Conservation (phyloP, 1,140 invertebrate genomes). For the Goniozus legneri region DNA sequence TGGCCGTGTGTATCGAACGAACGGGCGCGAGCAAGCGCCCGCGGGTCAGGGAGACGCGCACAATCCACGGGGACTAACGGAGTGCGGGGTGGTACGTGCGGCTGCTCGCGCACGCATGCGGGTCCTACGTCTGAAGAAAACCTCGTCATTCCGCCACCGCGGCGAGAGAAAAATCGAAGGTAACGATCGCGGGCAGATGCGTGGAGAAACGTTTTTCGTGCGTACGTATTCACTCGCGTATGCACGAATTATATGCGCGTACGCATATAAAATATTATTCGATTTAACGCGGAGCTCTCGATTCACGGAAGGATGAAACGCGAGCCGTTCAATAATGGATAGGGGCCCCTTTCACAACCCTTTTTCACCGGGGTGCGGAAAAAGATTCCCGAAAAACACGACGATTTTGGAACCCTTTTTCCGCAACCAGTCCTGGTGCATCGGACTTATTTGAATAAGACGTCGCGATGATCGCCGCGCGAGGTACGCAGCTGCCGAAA, state of each 20-base stretch:
- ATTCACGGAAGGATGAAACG: constrained; percentile 3
- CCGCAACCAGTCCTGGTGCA: too few species aligned
- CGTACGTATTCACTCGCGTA: too few species aligned
- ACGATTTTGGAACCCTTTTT: too few species aligned
- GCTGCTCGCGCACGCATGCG: too few species aligned
- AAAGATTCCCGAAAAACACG: constrained; percentile 21
- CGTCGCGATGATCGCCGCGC: constrained; percentile 13
- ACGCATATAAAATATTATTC: too few species aligned
- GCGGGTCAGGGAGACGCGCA: constrained; percentile 6
- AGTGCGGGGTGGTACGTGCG: constrained; percentile 6
- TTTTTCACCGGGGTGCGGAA: constrained; percentile 24
- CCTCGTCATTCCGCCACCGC: constrained; percentile 16
- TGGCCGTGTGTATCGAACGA: too few species aligned
- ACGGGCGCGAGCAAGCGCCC: background rate
- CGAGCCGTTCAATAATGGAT: constrained; percentile 6
- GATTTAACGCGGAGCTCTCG: too few species aligned
- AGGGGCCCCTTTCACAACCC: constrained; percentile 20
- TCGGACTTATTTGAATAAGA: constrained; percentile 43
- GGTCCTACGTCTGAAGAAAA: too few species aligned
- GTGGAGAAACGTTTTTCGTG: too few species aligned
- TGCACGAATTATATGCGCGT: too few species aligned
- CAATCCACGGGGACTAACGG: constrained; percentile 7
- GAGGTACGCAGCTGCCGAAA: constrained; percentile 22
- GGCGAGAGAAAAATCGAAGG: constrained; percentile 20
- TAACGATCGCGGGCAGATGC: constrained; percentile 32